phyloP scores from a whole-genome alignment of 2,888 invertebrate species.

The Ochropleura leucogaster region DNA sequence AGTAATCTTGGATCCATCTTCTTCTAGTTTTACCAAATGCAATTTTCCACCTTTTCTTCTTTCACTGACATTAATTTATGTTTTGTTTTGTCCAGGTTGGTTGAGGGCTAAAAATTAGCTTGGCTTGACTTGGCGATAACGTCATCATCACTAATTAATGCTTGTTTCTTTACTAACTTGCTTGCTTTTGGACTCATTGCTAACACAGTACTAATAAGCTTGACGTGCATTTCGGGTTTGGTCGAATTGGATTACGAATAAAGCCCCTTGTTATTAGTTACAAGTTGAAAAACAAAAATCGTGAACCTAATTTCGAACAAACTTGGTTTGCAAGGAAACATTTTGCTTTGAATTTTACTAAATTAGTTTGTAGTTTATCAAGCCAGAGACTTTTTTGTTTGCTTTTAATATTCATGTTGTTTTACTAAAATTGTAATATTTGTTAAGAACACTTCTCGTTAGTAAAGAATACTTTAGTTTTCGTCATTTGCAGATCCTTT shows the following conservation, averaged over 20 bases:
- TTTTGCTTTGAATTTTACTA: background rate
- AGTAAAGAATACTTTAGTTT: constrained; percentile 17
- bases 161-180: constrained; percentile 33
- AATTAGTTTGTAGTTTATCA: background rate
- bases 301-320: constrained; percentile 11
- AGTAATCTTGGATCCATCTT: background rate
- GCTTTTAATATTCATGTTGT: background rate
- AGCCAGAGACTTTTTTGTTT: background rate
- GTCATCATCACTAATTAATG: constrained; percentile 30
- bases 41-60: background rate
- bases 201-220: constrained; percentile 5
- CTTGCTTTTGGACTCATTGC: constrained; percentile 27
- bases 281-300: background rate
- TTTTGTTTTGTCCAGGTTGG: constrained; percentile 61
- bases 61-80: constrained; percentile 26
- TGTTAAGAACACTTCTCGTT: background rate
- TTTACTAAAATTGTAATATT: background rate
- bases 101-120: constrained; percentile 53
- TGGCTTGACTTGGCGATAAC: constrained; percentile 50
- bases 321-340: background rate
- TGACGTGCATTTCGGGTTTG: constrained; percentile 4
- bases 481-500: background rate
- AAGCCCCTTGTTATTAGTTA: no score
- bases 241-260: constrained; percentile 21
- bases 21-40: constrained; percentile 8